These are phyloP conservation scores for Podilymbus podiceps DNA, from an alignment of 2,113 vertebrate genomes.

Conservation along the genomic window DNA sequence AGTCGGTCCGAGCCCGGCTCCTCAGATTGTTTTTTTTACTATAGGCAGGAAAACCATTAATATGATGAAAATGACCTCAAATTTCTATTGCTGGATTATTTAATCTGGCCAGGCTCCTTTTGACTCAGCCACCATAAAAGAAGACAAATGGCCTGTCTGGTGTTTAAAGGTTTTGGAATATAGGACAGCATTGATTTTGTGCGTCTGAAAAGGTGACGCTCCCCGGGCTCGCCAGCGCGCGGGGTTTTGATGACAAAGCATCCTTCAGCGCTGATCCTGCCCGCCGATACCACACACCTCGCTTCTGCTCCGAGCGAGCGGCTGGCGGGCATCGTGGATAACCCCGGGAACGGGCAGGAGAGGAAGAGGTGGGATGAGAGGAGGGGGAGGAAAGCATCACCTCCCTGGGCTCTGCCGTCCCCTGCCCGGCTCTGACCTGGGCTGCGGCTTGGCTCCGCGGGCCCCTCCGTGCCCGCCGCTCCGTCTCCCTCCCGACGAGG, in stretches of 20 bases:
- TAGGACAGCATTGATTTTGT: constrained; percentile 21
- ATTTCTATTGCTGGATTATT: neutral
- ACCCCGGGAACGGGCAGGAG: neutral
- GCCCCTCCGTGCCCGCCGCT: neutral
- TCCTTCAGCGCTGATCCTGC: neutral
- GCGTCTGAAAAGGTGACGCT: neutral
- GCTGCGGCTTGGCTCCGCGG: rapidly evolving
- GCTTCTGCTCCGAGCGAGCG: rapidly evolving
- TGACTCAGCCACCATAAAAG: neutral
- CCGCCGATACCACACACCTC: rapidly evolving
- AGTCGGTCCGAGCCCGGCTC: neutral
- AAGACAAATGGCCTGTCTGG: constrained; percentile 49
- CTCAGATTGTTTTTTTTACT: neutral
- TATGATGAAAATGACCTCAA: constrained; percentile 2
- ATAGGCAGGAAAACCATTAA: neutral
- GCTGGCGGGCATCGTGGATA: rapidly evolving
- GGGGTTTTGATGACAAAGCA: neutral
- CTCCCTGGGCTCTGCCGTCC: neutral
- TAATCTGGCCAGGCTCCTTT: neutral
- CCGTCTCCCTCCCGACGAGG: rapidly evolving
- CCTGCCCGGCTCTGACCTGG: neutral
- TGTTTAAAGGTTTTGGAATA: constrained; percentile 1
- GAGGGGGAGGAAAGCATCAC: neutral
- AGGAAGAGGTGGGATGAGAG: neutral
- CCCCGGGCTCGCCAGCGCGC: neutral